Evolutionary conservation across 2,113 vertebrate species (phyloP), one percentile per base, ranked within the genome.

Genomic region (Anser cygnoides): DNA sequence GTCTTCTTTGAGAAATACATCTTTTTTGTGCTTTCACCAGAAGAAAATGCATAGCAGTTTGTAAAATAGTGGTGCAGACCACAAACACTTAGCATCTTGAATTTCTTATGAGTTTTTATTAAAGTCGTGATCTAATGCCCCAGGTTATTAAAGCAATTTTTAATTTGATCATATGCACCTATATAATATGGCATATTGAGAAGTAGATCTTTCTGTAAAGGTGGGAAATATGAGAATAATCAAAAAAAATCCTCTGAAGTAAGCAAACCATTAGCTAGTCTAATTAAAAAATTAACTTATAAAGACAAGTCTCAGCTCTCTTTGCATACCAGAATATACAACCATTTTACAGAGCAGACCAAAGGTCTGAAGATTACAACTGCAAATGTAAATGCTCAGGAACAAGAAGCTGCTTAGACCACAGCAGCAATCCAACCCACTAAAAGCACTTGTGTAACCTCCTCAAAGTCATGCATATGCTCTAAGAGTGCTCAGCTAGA

Each of bases 131-230:
- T 39, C 52, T 54, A 68, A 46, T 39, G 11, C 61, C 29, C 22
- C 35, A 77, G 44, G 17, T 39, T 65, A 35, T 70, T 65, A 59
- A 58, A 75, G 57, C 15, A 13, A 5, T 20, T 76, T 70, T 49
- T 4, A 21, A 52, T 28, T 66, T 73, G 28, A 54, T 16, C 13
- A 67, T 54, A 50, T 21, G 18, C 20, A 59, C 9, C 15, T 18
- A 8, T 16, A 23, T 2, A 29, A 7, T 16, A 31, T 1, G 3
- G 57, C 31, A 81, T 44, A 71, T 0, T 71, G 10, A 63, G 39
- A 3, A 66, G 12, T 5, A 66, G 12, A 16, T 61, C 25, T 77
- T 70, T 46, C 13, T 16, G 4, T 33, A 33, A 71, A 74, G 3
- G 4, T 23, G 9, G 12, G 52, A 83, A 82, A 46, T 6, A n/a